These are phyloP conservation scores for Sinelater perroti DNA, from an alignment of 2,888 invertebrate genomes.

Conservation along the genomic window DNA sequence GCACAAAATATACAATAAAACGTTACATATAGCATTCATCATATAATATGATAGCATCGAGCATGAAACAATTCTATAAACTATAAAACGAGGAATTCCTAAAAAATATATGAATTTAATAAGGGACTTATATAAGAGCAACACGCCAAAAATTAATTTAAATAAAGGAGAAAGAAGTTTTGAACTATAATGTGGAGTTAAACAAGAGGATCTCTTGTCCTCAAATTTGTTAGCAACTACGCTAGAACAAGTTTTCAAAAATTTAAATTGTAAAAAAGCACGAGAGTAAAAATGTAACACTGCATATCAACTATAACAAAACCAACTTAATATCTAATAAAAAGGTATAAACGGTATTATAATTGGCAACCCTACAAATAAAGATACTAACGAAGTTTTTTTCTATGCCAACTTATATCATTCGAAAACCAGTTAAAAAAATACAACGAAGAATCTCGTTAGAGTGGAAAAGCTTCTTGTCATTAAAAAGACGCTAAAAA, in stretches of 20 bases:
- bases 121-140: conserved; percentile 3
- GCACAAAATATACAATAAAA: conserved; percentile 2
- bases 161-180: neutral
- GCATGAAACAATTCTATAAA: neutral
- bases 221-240: neutral
- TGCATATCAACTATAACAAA: neutral
- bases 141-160: neutral
- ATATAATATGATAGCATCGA: conserved; percentile 1
- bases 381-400: neutral
- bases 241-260: conserved; percentile 1
- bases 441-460: neutral
- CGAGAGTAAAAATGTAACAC: neutral
- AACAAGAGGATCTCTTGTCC: neutral
- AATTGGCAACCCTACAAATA: neutral
- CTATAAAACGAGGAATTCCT: neutral
- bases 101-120: conserved; percentile 8
- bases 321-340: neutral
- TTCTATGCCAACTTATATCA: no score
- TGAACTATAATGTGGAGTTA: neutral
- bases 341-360: conserved; percentile 1
- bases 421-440: neutral
- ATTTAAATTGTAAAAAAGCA: neutral
- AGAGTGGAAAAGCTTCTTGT: no score
- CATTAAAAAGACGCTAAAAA: neutral
- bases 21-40: conserved; percentile 8